These are phyloP conservation scores for Andrena camellia DNA, from an alignment of 2,888 invertebrate species.

Conservation along the genomic window DNA sequence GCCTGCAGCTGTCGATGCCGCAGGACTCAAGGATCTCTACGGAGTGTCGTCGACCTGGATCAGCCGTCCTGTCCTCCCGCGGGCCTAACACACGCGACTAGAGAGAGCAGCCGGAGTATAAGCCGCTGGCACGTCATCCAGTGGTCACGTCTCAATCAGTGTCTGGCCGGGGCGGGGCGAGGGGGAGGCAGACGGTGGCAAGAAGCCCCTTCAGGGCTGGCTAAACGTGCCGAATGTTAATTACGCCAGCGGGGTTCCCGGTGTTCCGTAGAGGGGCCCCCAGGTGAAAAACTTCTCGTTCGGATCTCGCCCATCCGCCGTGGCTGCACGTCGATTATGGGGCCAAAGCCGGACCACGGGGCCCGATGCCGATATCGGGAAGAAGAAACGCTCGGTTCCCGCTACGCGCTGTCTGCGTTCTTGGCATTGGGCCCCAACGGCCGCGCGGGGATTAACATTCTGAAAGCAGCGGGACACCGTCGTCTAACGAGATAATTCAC, in stretches of 20 bases:
- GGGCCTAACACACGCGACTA: slow-evolving; percentile 40
- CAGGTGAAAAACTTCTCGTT: slow-evolving; percentile 78
- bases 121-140: slow-evolving; percentile 72
- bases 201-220: slow-evolving; percentile 67
- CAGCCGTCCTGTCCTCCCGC: slow-evolving; percentile 22
- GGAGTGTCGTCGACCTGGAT: slow-evolving; percentile 50
- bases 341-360: slow-evolving; percentile 22
- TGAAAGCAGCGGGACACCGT: slow-evolving; percentile 60
- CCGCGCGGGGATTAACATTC: slow-evolving; percentile 57
- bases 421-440: slow-evolving; percentile 17
- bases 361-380: slow-evolving; percentile 45
- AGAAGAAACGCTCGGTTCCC: slow-evolving; percentile 53
- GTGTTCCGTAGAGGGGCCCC: slow-evolving; percentile 52
- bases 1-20: not conserved
- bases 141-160: slow-evolving; percentile 81
- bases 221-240: slow-evolving; percentile 83
- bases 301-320: slow-evolving; percentile 65
- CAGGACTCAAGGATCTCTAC: slow-evolving; percentile 9
- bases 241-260: slow-evolving; percentile 77
- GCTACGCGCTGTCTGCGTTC: slow-evolving; percentile 18
- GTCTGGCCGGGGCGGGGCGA: slow-evolving; percentile 58
- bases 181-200: slow-evolving; percentile 55
- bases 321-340: slow-evolving; percentile 53
- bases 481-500: slow-evolving; percentile 62
- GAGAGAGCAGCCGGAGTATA: slow-evolving; percentile 42